Evolutionary conservation across 2,113 vertebrate genomes (phyloP).

Genomic region (Dipodomys merriami): DNA sequence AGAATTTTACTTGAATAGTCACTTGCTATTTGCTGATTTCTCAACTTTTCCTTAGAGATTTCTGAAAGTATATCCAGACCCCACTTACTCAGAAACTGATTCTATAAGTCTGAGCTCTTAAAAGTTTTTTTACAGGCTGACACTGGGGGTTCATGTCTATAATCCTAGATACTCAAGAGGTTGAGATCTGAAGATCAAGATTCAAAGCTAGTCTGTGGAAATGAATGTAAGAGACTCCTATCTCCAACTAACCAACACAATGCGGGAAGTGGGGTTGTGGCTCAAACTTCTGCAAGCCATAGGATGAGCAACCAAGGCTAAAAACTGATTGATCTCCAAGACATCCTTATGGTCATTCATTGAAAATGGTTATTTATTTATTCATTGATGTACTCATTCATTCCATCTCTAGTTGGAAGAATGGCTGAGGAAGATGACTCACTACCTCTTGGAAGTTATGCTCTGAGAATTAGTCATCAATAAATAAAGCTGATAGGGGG

Average conservation of each 20-base stretch:
- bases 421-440: accelerated
- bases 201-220: too few species aligned
- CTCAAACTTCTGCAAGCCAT: neutral
- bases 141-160: too few species aligned
- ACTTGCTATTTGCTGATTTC: neutral
- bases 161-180: too few species aligned
- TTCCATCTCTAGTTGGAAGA: neutral
- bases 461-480: neutral
- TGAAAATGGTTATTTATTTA: neutral
- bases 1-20: neutral
- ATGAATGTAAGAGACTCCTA: too few species aligned
- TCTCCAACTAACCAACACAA: too few species aligned
- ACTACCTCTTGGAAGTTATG: accelerated
- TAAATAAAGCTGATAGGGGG: neutral
- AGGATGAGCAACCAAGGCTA: neutral
- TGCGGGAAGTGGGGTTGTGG: too few species aligned
- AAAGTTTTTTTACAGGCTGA: too few species aligned
- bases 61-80: too few species aligned
- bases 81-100: neutral
- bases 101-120: neutral
- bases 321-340: neutral
- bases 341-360: neutral
- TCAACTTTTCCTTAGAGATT: neutral
- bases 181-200: too few species aligned
- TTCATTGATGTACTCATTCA: neutral